phyloP scores from a whole-genome alignment of 2,113 vertebrate species.

The Pelusios castaneus region DNA sequence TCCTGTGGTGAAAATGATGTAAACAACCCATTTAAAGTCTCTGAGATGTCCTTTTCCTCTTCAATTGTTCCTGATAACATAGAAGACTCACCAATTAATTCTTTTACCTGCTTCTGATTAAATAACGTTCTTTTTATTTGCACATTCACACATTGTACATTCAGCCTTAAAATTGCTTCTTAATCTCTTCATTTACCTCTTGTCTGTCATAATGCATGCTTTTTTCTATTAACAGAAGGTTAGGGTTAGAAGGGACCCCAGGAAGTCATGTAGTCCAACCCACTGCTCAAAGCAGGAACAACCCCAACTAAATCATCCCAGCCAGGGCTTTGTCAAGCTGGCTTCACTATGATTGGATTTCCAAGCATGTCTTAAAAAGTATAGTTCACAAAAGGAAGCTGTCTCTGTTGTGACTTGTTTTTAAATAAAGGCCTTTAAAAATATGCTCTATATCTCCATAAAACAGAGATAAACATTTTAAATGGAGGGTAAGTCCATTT shows the following conservation, averaged over 20 bases:
- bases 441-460: background rate
- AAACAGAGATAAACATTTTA: background rate
- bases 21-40: background rate
- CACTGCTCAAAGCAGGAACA: no score
- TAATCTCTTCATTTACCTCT: background rate
- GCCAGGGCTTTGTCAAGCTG: no score
- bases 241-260: no score
- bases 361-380: background rate
- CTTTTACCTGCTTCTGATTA: background rate
- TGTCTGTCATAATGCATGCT: background rate
- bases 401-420: background rate
- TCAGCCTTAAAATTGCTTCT: background rate
- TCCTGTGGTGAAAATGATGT: background rate
- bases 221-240: background rate
- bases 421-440: background rate
- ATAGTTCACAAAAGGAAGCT: background rate
- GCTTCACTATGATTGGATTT: background rate
- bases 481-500: background rate
- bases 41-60: background rate
- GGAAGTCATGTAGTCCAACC: no score
- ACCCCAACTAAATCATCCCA: no score
- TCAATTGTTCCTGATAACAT: background rate
- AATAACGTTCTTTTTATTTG: background rate
- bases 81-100: rapidly evolving
- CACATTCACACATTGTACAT: background rate